Base-by-base conservation (phyloP, 1,140 invertebrate genomes). In the Drosophila quadrilineata region DNA sequence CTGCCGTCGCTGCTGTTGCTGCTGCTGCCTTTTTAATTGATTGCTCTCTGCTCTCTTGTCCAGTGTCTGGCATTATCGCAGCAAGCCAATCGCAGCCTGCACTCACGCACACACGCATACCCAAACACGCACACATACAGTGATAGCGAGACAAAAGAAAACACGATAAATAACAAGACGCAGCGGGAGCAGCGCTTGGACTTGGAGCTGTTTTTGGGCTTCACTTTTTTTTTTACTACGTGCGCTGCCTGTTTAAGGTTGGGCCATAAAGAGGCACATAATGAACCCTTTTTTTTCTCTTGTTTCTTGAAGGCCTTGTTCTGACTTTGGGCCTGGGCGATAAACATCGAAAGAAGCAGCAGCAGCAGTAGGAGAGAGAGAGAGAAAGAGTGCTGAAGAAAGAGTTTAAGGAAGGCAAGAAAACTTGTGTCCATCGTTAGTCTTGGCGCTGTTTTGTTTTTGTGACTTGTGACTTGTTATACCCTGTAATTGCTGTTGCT, bases 21-120 rank as follows among this genome's bases (percentile, higher is more conserved):
- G 74, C 52, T 71, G 75, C 77, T 85, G 79, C 79, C 74, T 71
- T 77, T 84, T 84, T 85, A 84, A 84, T 84, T 85, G 77, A 84
- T 84, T 84, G 77, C 77, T 85, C 79, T 59, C 65, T 43, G 73
- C 31, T 62, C 49, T 45, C 35, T 43, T 21, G 65, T 21, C 64
- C 73, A 54, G 71, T 77, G 69, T 82, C 73, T 77, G 38, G 70
- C 79, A 84, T 74, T 84, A 84, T 84, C 77, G 74, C 64, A 85
- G 74, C 73, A 71, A 75, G 77, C 60, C 77, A 84, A 84, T 84
- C 77, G 56, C 65, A 62, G 49, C 35, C 35, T 53, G 49, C 71
- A 50, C 76, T 53, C 66, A 52, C 68, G 64, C 48, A 54, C 33
- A 36, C 22, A 65, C 62, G 49, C 56, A 52, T 50, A 62, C 65